Evolutionary conservation across 2,888 invertebrate species (phyloP), one percentile per base, ranked within the genome.

Genomic region (Eudasyphora cyanicolor): DNA sequence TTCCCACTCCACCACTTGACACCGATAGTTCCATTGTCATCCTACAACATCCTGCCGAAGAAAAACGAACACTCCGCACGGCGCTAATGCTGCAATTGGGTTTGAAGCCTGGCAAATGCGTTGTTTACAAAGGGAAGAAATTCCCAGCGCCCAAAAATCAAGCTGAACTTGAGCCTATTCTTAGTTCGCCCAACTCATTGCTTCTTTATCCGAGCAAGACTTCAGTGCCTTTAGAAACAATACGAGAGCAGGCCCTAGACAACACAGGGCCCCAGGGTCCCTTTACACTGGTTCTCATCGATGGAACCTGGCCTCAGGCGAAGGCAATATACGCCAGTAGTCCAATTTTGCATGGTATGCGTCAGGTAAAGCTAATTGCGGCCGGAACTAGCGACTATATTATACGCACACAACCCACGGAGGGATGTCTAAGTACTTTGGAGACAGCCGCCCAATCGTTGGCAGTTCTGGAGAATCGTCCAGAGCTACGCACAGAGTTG

Each of bases 301-400:
- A 98, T 93, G 98, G 98, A 4, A 98, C 98, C 10, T 98, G 98
- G 98, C 96, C 97, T 0, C 98, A 98, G 92, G 98, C 98, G 2
- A 97, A 97, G 92, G 96, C 97, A 12, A 97, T 98, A 84, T 98
- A 96, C 92, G 94, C 96, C 69, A 95, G 96, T 84, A 98, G 97
- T 90, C 94, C 95, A 14, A 93, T 95, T 82, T 93, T 98, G 70
- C 96, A 96, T 87, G 93, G 93, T 75, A 92, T 98, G 80, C 95
- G 93, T 88, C 97, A 98, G 93, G 96, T 98, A 0, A 97, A 97
- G 92, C 93, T 98, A 70, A 92, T 96, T 57, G 94, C 94, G 12
- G 94, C 93, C 73, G 94, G 94, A 82, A 94, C 94, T 51, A 98
- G 98, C 91, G 95, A 96, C 90, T 98, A 98, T 91, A 96, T 97